Conservation (phyloP, 1,140 invertebrate species). For the Drosophila asahinai region DNA sequence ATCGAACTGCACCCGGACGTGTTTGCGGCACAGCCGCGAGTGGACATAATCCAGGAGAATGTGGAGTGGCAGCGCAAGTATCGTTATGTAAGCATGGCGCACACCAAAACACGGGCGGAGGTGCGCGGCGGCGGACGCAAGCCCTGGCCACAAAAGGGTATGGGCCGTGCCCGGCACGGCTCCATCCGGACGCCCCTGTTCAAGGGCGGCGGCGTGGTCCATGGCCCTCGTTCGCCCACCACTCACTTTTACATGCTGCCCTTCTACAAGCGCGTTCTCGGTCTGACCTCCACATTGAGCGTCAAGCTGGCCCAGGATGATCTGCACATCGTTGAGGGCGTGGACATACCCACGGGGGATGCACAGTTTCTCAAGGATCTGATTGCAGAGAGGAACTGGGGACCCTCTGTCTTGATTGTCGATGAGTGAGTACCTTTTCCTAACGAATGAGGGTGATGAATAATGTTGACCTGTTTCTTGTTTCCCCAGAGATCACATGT, state of each 20-base stretch:
- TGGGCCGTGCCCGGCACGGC: slow-evolving; percentile 95
- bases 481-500: slow-evolving; percentile 90
- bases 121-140: slow-evolving; percentile 94
- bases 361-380: slow-evolving; percentile 92
- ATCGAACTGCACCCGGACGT: slow-evolving; percentile 95
- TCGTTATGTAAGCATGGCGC: slow-evolving; percentile 91
- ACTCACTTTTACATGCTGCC: slow-evolving; percentile 97
- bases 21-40: slow-evolving; percentile 92
- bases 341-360: slow-evolving; percentile 95
- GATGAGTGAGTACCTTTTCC: slow-evolving; percentile 90
- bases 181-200: slow-evolving; percentile 95
- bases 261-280: slow-evolving; percentile 90
- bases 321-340: slow-evolving; percentile 94
- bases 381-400: slow-evolving; percentile 95
- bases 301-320: slow-evolving; percentile 98
- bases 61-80: slow-evolving; percentile 95
- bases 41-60: slow-evolving; percentile 96
- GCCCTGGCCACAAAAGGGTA: slow-evolving; percentile 98
- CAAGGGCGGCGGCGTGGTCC: slow-evolving; percentile 91
- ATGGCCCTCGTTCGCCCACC: slow-evolving; percentile 95
- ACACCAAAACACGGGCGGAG: slow-evolving; percentile 92
- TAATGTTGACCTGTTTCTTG: slow-evolving; percentile 21
- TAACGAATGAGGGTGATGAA: background rate
- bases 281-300: slow-evolving; percentile 93
- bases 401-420: slow-evolving; percentile 96